Conservation (phyloP, 2,797 vertebrate genomes). For the Urophycis tenuis region DNA sequence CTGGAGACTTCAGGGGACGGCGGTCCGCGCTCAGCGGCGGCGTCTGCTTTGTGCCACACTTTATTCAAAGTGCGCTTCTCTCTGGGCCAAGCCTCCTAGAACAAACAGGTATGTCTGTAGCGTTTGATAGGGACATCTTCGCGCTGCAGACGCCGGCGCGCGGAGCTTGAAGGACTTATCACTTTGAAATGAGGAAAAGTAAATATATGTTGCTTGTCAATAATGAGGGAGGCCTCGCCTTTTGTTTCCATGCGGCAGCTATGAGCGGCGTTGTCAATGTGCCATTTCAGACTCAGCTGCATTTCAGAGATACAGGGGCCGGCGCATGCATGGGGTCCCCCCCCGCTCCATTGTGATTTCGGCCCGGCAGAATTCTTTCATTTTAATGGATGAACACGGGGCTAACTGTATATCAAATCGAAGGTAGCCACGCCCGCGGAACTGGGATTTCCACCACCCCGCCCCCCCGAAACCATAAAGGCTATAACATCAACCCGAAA, state of each 20-base stretch:
- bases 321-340: conserved; percentile 47
- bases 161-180: conserved; percentile 67
- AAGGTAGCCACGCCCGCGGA: conserved; percentile 50
- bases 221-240: conserved; percentile 69
- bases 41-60: conserved; percentile 10
- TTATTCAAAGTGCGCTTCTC: conserved; percentile 41
- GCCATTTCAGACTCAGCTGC: conserved; percentile 69
- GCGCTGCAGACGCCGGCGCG: conserved; percentile 63
- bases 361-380: conserved; percentile 59
- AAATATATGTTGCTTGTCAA: conserved; percentile 75
- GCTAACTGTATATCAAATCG: conserved; percentile 57
- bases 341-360: conserved; percentile 59
- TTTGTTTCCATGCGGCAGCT: conserved; percentile 68
- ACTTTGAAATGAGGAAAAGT: conserved; percentile 65
- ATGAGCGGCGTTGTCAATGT: conserved; percentile 70
- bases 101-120: conserved; percentile 67
- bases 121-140: conserved; percentile 68
- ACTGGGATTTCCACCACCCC: too few species aligned
- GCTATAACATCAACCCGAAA: too few species aligned
- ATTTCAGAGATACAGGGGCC: conserved; percentile 69
- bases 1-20: conserved; percentile 48
- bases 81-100: conserved; percentile 59
- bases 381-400: conserved; percentile 60
- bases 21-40: conserved; percentile 40
- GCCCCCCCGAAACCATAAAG: too few species aligned